Conservation (phyloP, 2,888 invertebrate species). For the Ochropleura leucogaster region DNA sequence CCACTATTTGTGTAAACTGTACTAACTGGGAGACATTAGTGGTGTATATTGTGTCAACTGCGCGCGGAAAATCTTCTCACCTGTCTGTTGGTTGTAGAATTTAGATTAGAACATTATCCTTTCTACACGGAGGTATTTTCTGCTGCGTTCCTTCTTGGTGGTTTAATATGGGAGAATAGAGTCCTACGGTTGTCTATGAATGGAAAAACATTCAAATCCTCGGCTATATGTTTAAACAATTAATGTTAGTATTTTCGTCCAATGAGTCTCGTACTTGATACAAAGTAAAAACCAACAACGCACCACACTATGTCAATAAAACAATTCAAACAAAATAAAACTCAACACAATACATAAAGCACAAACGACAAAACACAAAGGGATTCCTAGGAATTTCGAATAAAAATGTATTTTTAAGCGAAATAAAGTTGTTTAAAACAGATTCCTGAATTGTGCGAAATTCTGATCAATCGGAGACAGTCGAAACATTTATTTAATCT, state of each 20-base stretch:
- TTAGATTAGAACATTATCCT: slow-evolving; percentile 33
- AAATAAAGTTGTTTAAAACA: slow-evolving; percentile 33
- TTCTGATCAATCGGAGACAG: slow-evolving; percentile 64
- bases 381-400: slow-evolving; percentile 9
- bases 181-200: neutral
- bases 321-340: slow-evolving; percentile 30
- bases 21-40: slow-evolving; percentile 38
- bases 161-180: neutral
- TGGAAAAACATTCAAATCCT: neutral
- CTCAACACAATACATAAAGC: slow-evolving; percentile 20
- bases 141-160: neutral
- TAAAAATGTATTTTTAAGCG: slow-evolving; percentile 23
- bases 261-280: neutral
- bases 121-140: neutral
- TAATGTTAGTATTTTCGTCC: neutral
- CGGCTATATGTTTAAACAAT: neutral
- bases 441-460: slow-evolving; percentile 26
- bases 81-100: slow-evolving; percentile 25
- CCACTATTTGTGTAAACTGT: slow-evolving; percentile 53
- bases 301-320: neutral
- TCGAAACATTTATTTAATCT: slow-evolving; percentile 74
- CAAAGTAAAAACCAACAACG: neutral
- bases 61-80: slow-evolving; percentile 21
- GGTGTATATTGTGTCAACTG: slow-evolving; percentile 31
- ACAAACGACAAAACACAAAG: slow-evolving; percentile 25